Evolutionary conservation across 64 coral and sea anemone genomes (phyloP).

Genomic region (Dendrophyllia cribrosa): DNA sequence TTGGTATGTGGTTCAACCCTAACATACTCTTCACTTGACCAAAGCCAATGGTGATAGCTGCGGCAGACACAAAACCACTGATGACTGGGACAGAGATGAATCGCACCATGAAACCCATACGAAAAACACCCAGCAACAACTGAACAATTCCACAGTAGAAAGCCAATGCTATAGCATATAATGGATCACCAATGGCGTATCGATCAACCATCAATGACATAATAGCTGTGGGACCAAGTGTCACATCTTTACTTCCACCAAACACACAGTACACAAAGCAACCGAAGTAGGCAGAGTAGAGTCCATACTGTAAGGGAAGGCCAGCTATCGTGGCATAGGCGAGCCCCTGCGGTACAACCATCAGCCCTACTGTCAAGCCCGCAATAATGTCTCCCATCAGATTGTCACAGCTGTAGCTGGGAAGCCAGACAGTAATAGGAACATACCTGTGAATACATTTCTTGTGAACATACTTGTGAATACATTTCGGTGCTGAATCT

Average conservation of each 20-base stretch:
- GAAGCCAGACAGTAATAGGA: conserved; percentile 88
- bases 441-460: conserved; percentile 42
- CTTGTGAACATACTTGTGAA: conserved; percentile 52
- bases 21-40: conserved; percentile 90
- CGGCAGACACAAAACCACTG: conserved; percentile 95
- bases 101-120: conserved; percentile 86
- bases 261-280: conserved; percentile 95
- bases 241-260: conserved; percentile 94
- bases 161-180: conserved; percentile 77
- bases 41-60: conserved; percentile 88
- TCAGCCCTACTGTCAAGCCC: conserved; percentile 90
- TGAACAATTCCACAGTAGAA: conserved; percentile 79
- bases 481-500: neutral
- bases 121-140: conserved; percentile 73
- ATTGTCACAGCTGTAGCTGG: conserved; percentile 69
- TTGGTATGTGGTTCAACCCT: conserved; percentile 72
- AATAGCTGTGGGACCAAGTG: conserved; percentile 92
- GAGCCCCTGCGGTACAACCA: conserved; percentile 95
- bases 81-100: conserved; percentile 95
- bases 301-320: conserved; percentile 81
- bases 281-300: conserved; percentile 92
- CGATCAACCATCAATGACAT: conserved; percentile 89
- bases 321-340: conserved; percentile 93
- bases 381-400: conserved; percentile 90
- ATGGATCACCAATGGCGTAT: conserved; percentile 28